Evolutionary conservation across 2,797 vertebrate genomes (phyloP).

Genomic region (Hylomyscus alleni): DNA sequence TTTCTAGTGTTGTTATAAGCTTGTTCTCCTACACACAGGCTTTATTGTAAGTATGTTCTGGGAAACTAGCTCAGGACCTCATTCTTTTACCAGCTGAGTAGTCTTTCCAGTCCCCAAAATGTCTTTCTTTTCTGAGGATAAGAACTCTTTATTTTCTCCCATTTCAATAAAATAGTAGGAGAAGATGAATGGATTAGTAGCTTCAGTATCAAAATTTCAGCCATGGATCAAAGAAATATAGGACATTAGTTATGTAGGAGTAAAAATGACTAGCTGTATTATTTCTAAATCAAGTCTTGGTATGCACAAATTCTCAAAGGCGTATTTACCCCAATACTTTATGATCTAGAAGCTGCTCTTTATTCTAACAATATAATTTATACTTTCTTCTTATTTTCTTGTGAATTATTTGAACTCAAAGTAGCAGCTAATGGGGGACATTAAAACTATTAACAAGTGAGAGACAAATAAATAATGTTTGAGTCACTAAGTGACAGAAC

Average conservation of each 20-base stretch:
- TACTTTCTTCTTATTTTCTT: background rate
- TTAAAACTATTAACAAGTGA: background rate
- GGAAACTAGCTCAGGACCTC: background rate
- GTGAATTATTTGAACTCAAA: constrained; percentile 14
- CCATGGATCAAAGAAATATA: background rate
- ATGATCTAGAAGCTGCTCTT: background rate
- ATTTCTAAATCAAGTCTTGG: background rate
- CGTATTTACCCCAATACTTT: background rate
- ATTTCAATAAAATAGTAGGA: background rate
- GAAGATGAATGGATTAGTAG: background rate
- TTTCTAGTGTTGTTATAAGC: background rate
- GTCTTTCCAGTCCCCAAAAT: background rate
- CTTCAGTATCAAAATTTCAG: background rate
- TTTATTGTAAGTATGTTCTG: background rate
- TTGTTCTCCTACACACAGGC: background rate
- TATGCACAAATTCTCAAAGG: background rate
- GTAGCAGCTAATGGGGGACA: background rate
- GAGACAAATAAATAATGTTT: background rate
- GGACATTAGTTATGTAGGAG: background rate
- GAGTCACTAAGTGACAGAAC: background rate
- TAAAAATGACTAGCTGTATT: background rate
- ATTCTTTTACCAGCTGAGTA: background rate
- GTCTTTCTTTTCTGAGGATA: background rate
- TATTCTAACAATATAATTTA: background rate
- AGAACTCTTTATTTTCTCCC: background rate